Evolutionary conservation across 2,797 vertebrate genomes (phyloP), one percentile per base, ranked within the genome.

Genomic region (Ctenochaetus hawaiiensis): DNA sequence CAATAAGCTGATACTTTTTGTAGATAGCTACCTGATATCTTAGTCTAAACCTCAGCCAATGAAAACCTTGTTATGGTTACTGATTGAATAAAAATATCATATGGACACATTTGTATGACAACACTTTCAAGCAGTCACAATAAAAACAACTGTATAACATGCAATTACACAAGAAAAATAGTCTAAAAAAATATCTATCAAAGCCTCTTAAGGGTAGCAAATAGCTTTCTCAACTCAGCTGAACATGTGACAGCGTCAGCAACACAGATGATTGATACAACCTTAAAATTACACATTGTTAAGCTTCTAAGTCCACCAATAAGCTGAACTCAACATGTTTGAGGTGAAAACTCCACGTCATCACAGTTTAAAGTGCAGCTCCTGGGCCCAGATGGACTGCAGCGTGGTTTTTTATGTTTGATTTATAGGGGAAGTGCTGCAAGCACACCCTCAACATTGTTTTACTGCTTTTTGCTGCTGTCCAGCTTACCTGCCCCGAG

Each of bases 391-490:
- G 78, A 78, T 60, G 78, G 63, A 68, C 75, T 71, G 68, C 64
- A 77, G 81, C 20, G 18, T 13, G 58, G 71, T 72, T 82, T 72
- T 82, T 87, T 67, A 80, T 78, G 79, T 85, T 82, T 88, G 88
- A 89, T 90, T 87, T 90, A 89, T 88, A 86, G 80, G 72, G 61
- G 72, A 81, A 84, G 61, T 39, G 77, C 82, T 86, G 63, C 11
- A 44, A 80, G 85, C 81, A 49, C 73, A 77, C 81, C 69, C 69
- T 80, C 65, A 67, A 72, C 66, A 66, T 85, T 87, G 86, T 84
- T 90, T 85, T 80, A 85, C 70, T 72, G 80, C 80, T 54, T 51
- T 58, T 30, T 26, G 72, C 77, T 37, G 60, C 73, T 16, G 49
- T 74, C 76, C 78, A 51, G 43, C 23, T 13, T 56, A 75, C 63